Conservation (phyloP, 1,140 invertebrate genomes). For the Panonychus citri region DNA sequence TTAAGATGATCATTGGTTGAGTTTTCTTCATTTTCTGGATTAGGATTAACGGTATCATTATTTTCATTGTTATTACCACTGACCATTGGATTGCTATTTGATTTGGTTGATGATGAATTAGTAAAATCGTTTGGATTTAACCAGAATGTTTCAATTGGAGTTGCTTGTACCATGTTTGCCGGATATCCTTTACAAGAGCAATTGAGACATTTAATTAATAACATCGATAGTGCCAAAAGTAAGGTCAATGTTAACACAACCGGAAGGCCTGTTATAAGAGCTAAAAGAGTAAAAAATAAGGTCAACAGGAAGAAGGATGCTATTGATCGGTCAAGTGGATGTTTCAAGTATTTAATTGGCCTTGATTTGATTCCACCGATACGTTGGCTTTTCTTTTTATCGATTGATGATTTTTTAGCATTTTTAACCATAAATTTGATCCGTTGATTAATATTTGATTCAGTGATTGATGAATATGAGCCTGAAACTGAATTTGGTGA, state of each 20-base stretch:
- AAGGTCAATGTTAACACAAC: slow-evolving; percentile 16
- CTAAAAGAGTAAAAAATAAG: slow-evolving; percentile 21
- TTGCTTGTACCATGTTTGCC: background rate
- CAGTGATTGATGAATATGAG: background rate
- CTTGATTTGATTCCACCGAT: background rate
- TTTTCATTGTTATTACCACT: no score
- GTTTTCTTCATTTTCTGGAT: no score
- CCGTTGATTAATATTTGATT: background rate
- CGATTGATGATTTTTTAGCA: background rate
- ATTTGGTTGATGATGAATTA: background rate
- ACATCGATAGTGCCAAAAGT: slow-evolving; percentile 19
- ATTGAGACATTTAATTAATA: slow-evolving; percentile 11
- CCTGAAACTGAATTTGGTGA: background rate
- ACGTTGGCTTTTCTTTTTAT: background rate
- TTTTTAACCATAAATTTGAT: background rate
- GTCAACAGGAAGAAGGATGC: slow-evolving; percentile 21
- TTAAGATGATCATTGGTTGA: no score
- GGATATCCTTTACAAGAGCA: background rate
- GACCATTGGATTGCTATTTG: no score
- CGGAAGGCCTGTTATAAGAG: slow-evolving; percentile 21
- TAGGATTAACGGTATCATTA: no score
- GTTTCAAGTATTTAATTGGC: slow-evolving; percentile 14
- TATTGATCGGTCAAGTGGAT: slow-evolving; percentile 26
- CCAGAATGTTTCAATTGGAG: slow-evolving; percentile 9
- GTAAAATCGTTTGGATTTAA: background rate